Evolutionary conservation across 2,888 invertebrate genomes (phyloP).

Genomic region (Ptychoptera albimana): DNA sequence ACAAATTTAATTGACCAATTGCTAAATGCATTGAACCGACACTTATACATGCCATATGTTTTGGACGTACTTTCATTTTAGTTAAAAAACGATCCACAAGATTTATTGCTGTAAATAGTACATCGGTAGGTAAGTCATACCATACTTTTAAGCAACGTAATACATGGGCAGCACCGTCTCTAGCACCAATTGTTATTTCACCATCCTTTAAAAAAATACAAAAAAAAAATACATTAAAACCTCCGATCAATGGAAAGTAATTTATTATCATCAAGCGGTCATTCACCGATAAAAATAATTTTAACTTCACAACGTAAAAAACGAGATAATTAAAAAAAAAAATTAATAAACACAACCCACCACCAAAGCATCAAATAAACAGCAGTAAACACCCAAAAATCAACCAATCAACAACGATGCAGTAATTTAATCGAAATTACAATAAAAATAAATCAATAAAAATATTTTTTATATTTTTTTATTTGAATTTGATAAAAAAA

Average conservation of each 20-base stretch:
- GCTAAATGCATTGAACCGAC: slow-evolving; percentile 77
- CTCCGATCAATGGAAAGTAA: not conserved
- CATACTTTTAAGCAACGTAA: slow-evolving; percentile 69
- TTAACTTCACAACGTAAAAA: slow-evolving; percentile 2
- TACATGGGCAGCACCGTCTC: slow-evolving; percentile 68
- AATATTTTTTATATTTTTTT: not conserved
- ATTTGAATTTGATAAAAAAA: not conserved
- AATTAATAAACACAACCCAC: too few relatives aligned
- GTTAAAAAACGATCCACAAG: slow-evolving; percentile 68
- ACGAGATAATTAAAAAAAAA: not conserved
- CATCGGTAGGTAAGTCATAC: slow-evolving; percentile 67
- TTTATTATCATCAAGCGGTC: slow-evolving; percentile 3
- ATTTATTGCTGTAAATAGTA: slow-evolving; percentile 61
- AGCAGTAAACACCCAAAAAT: too few relatives aligned
- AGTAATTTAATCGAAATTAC: not conserved
- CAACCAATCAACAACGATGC: too few relatives aligned
- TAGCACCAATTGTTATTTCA: slow-evolving; percentile 58
- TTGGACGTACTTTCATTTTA: slow-evolving; percentile 65
- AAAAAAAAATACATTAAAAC: not conserved
- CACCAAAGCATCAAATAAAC: too few relatives aligned
- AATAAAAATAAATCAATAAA: not conserved
- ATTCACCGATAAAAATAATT: not conserved
- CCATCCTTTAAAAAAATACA: slow-evolving; percentile 34
- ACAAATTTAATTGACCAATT: slow-evolving; percentile 43
- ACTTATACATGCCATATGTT: slow-evolving; percentile 77